phyloP scores from a whole-genome alignment of 1,140 invertebrate genomes.

The Phymorhynchus buccinoides region DNA sequence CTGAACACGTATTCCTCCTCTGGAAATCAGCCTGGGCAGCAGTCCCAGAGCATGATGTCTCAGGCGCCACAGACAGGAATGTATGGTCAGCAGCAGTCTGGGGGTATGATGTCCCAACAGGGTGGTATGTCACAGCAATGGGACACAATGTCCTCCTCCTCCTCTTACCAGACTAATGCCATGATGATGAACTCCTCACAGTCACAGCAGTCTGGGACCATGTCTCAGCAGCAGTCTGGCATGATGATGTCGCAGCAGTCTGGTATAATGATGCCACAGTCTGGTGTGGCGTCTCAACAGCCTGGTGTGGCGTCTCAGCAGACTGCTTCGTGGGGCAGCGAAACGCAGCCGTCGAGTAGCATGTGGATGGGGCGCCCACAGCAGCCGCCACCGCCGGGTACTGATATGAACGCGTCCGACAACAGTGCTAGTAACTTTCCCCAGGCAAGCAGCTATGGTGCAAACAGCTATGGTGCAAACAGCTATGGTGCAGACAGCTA shows the following conservation, averaged over 20 bases:
- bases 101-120: neutral
- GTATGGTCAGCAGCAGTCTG: neutral
- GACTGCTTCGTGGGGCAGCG: neutral
- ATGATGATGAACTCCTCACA: neutral
- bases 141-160: neutral
- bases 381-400: neutral
- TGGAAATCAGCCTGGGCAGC: neutral
- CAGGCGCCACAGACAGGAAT: neutral
- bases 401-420: neutral
- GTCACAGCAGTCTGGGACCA: neutral
- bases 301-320: neutral
- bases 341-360: neutral
- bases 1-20: neutral
- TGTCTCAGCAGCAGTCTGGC: neutral
- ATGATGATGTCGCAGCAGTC: constrained; percentile 2
- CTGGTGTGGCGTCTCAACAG: neutral
- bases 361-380: too few relatives aligned
- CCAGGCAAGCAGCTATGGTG: too few relatives aligned
- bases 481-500: too few relatives aligned
- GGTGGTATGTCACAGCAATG: neutral
- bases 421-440: neutral
- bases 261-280: neutral
- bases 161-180: neutral
- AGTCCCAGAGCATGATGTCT: neutral
- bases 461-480: neutral